Evolutionary conservation across 2,797 vertebrate species (phyloP), one percentile per base, ranked within the genome.

Genomic region (Adrianichthys oophorus): DNA sequence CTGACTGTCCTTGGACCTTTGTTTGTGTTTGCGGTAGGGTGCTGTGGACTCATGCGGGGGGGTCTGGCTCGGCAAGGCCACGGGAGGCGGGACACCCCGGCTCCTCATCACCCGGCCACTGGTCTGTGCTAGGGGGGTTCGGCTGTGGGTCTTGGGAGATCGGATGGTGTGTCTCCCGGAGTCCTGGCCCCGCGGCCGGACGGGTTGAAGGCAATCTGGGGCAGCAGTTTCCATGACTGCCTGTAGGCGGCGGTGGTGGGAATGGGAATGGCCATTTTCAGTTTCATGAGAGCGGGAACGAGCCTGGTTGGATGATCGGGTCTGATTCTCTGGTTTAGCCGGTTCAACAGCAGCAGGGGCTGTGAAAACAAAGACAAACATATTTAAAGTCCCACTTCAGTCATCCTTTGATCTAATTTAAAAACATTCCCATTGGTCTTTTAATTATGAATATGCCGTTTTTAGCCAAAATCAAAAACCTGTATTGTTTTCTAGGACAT

Each of bases 281-380:
- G 96, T 95, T 81, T 99, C 97, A 0, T 99, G 96, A 65, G 97
- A 98, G 80, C 96, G 95, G 46, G 95, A 98, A 47, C 96, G 94
- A 23, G 92, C 87, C 80, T 96, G 96, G 87, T 94, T 97, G 80
- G 93, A 91, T 44, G 89, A 74, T 46, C 93, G 84, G 4, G 74
- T 67, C 72, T 87, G 85, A 45, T 84, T 84, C 65, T 90, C 90
- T 0, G 87, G 82, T 75, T 92, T 92, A 2, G 84, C 52, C 0
- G 88, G 84, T 62, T 92, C 93, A 2, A 47, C 45, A 6, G 85
- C 29, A 51, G 76, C 29, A 6, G 87, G 87, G 37, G 83, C 85
- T 90, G 77, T 16, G 24, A 42, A 8, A 78, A 82, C 24, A 65
- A 17, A 51, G 48, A 68, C 4, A 48, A 1, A 19, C 4, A 23